These are phyloP conservation scores for Elachura formosa DNA, from an alignment of 2,113 vertebrate genomes.

Conservation along the genomic window DNA sequence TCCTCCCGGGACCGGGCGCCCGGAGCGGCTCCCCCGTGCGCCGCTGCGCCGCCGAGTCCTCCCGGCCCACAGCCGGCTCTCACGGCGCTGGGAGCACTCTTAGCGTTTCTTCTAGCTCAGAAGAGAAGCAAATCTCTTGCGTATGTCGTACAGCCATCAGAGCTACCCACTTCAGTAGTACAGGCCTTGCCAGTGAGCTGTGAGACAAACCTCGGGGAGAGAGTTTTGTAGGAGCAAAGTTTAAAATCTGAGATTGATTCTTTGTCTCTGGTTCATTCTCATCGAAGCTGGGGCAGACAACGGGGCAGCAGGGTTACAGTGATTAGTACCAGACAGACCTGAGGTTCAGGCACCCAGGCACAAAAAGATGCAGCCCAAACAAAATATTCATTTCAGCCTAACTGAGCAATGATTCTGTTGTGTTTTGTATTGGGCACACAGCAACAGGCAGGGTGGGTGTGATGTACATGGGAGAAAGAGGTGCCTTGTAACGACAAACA, in stretches of 20 bases:
- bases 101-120: not conserved
- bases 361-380: not conserved
- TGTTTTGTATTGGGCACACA: fast-evolving
- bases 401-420: not conserved
- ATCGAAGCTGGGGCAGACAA: not conserved
- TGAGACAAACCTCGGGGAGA: not conserved
- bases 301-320: fast-evolving
- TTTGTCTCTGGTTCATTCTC: not conserved
- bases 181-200: not conserved
- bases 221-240: not conserved
- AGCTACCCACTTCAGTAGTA: not conserved
- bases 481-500: fast-evolving
- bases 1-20: not conserved
- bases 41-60: not conserved
- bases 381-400: not conserved
- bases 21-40: not conserved
- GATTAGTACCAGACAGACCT: not conserved
- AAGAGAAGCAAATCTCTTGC: not conserved
- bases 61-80: fast-evolving
- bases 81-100: fast-evolving
- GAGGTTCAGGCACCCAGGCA: not conserved
- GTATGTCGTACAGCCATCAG: fast-evolving
- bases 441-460: not conserved
- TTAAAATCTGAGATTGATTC: not conserved
- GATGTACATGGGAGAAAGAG: not conserved